phyloP scores from a whole-genome alignment of 2,113 vertebrate genomes.

The Peromyscus maniculatus region DNA sequence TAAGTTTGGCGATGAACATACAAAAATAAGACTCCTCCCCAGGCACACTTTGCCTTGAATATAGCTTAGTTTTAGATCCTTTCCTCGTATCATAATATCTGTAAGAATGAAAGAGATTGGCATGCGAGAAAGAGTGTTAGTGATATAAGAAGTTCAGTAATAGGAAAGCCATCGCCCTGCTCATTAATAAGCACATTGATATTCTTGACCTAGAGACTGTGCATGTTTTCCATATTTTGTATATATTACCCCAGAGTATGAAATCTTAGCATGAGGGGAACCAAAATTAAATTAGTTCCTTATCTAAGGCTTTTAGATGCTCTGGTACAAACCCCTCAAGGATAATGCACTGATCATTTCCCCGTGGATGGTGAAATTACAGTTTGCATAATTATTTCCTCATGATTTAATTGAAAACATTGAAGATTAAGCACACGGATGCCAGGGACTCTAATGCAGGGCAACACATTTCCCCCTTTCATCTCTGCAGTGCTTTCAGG shows the following conservation, averaged over 20 bases:
- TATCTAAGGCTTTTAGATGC: constrained; percentile 71
- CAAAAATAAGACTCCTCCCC: not conserved
- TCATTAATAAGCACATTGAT: constrained; percentile 48
- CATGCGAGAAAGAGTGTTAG: not conserved
- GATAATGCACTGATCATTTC: constrained; percentile 68
- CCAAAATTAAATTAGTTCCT: constrained; percentile 75
- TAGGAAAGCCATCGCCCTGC: constrained; percentile 15
- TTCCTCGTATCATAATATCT: not conserved
- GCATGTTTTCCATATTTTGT: constrained; percentile 29
- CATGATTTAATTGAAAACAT: constrained; percentile 70
- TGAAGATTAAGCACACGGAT: not conserved
- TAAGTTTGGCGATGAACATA: not conserved
- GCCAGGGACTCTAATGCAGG: not conserved
- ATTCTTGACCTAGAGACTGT: constrained; percentile 31
- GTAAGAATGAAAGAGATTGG: constrained; percentile 24
- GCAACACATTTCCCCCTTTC: not conserved
- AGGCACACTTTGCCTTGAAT: not conserved
- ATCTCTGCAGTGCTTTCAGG: not conserved
- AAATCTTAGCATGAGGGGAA: constrained; percentile 67
- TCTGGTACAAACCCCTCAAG: constrained; percentile 62
- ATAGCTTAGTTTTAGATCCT: not conserved
- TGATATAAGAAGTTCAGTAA: not conserved
- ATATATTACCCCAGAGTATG: constrained; percentile 59
- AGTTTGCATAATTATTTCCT: constrained; percentile 69
- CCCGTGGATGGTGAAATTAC: constrained; percentile 63